Evolutionary conservation across 2,888 invertebrate genomes (phyloP).

Genomic region (Blera fallax): DNA sequence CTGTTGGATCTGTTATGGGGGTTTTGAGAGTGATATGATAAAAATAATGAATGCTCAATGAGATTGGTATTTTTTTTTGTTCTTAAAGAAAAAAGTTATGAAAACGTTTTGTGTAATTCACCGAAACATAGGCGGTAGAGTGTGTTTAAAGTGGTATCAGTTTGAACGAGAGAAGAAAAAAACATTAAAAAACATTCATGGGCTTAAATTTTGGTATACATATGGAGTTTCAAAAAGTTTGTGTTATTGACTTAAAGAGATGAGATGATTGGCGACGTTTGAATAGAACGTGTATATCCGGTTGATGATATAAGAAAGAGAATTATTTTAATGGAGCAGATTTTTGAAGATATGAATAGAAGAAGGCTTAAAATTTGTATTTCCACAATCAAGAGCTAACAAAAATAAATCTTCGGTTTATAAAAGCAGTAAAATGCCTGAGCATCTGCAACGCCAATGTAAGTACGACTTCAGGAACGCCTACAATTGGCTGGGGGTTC

Average conservation of each 20-base stretch:
- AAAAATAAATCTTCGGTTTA: too few species aligned
- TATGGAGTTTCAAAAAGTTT: background rate
- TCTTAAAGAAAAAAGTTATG: slow-evolving; percentile 3
- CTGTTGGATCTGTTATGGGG: slow-evolving; percentile 69
- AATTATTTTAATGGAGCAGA: background rate
- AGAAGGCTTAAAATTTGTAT: too few species aligned
- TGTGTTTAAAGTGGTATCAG: slow-evolving; percentile 15
- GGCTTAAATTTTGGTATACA: background rate
- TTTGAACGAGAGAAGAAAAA: slow-evolving; percentile 10
- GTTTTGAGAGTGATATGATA: slow-evolving; percentile 67
- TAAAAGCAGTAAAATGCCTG: too few species aligned
- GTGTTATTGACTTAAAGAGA: background rate
- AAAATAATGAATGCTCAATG: slow-evolving; percentile 65
- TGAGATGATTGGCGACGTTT: background rate
- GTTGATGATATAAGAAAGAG: background rate
- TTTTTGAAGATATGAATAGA: background rate
- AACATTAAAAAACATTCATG: background rate
- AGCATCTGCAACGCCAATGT: too few species aligned
- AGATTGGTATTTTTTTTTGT: slow-evolving; percentile 10
- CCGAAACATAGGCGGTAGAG: slow-evolving; percentile 28
- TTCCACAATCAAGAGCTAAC: too few species aligned
- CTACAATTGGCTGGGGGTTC: too few species aligned
- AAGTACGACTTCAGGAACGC: too few species aligned
- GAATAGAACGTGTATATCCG: background rate
- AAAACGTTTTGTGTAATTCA: slow-evolving; percentile 51